Evolutionary conservation across 2,888 invertebrate species (phyloP).

Genomic region (Belgica antarctica): DNA sequence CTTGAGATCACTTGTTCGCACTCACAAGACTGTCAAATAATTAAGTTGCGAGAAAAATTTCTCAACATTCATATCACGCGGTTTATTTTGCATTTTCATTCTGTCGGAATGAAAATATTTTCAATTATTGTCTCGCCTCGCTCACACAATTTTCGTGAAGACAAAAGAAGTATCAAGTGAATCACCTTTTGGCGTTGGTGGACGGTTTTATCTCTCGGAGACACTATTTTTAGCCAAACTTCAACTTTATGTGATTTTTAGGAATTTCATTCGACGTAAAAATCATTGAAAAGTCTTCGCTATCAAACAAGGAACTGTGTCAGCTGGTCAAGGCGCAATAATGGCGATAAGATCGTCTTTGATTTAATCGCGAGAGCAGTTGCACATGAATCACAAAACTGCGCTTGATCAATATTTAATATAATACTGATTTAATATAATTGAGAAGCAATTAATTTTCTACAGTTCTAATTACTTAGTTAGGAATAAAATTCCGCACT

Average conservation of each 20-base stretch:
- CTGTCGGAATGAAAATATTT: constrained; percentile 38
- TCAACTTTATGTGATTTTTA: too few species aligned
- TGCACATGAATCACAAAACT: too few species aligned
- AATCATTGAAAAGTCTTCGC: too few species aligned
- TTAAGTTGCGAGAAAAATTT: not conserved
- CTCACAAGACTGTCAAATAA: constrained; percentile 33
- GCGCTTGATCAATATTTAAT: too few species aligned
- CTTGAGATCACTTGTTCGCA: constrained; percentile 19
- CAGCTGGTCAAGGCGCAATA: not conserved
- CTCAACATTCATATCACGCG: not conserved
- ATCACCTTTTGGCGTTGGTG: not conserved
- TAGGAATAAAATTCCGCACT: too few species aligned
- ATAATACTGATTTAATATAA: too few species aligned
- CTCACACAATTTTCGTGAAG: not conserved
- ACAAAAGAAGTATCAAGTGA: constrained; percentile 23
- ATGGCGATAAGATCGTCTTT: constrained; percentile 2
- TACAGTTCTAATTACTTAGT: too few species aligned
- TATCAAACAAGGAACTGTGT: constrained; percentile 10
- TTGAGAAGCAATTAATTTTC: too few species aligned
- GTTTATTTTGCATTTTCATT: constrained; percentile 32
- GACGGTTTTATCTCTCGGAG: constrained; percentile 2
- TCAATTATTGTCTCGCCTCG: constrained; percentile 20
- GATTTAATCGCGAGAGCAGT: too few species aligned
- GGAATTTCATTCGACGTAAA: too few species aligned
- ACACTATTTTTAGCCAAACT: not conserved